phyloP scores from a whole-genome alignment of 2,888 invertebrate species.

The Coenonympha arcania region DNA sequence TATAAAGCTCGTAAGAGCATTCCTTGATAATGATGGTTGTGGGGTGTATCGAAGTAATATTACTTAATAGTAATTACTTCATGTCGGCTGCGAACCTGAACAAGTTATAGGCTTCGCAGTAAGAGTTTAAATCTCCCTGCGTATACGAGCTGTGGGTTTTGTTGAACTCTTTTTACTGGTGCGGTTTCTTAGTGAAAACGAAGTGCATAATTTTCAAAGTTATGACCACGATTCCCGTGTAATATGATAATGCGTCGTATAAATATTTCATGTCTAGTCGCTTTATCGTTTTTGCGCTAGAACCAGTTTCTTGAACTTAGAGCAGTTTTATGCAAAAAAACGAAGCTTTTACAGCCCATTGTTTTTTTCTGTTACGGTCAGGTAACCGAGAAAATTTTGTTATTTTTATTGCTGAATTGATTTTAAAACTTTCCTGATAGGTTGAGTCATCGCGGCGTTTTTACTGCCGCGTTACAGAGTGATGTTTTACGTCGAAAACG shows the following conservation, averaged over 20 bases:
- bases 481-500: constrained; percentile 19
- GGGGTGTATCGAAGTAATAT: constrained; percentile 40
- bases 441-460: constrained; percentile 1
- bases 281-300: constrained; percentile 63
- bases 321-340: constrained; percentile 52
- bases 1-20: constrained; percentile 34
- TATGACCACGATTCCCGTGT: constrained; percentile 69
- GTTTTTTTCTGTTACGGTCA: constrained; percentile 42
- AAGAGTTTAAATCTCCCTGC: constrained; percentile 31
- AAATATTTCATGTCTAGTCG: constrained; percentile 68
- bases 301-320: constrained; percentile 55
- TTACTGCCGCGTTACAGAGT: constrained; percentile 2
- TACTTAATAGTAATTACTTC: constrained; percentile 34
- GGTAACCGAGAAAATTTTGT: constrained; percentile 24
- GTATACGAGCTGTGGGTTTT: constrained; percentile 11
- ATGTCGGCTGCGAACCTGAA: constrained; percentile 25
- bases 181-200: constrained; percentile 63
- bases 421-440: constrained; percentile 11
- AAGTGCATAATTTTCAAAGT: constrained; percentile 69
- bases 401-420: constrained; percentile 11
- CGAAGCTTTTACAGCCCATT: constrained; percentile 42
- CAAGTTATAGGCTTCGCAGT: constrained; percentile 25
- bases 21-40: constrained; percentile 39
- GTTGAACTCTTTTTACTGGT: constrained; percentile 21
- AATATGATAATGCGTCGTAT: constrained; percentile 72